Conservation (phyloP, 2,888 invertebrate genomes). For the Nemurella pictetii region DNA sequence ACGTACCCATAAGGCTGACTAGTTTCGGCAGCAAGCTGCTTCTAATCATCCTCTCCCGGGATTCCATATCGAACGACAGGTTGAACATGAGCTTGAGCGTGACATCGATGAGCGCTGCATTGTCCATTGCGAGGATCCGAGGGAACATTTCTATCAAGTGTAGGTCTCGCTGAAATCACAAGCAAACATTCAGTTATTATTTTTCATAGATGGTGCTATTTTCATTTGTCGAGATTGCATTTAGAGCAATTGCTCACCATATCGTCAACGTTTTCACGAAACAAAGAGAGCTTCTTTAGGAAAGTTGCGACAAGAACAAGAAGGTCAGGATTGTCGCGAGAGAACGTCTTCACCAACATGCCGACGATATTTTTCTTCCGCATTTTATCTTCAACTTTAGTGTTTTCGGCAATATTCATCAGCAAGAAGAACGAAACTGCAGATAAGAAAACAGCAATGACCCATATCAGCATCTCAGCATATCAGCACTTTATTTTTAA, state of each 20-base stretch:
- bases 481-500: not conserved
- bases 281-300: constrained; percentile 91
- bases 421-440: constrained; percentile 88
- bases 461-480: not conserved
- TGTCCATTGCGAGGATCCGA: constrained; percentile 70
- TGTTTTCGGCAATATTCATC: constrained; percentile 93
- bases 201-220: not conserved
- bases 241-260: constrained; percentile 62
- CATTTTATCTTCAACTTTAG: constrained; percentile 96
- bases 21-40: constrained; percentile 87
- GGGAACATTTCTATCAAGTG: constrained; percentile 83
- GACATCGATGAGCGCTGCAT: constrained; percentile 73
- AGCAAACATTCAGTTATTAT: constrained; percentile 29
- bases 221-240: not conserved
- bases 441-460: no score
- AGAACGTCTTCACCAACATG: constrained; percentile 83
- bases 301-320: constrained; percentile 90
- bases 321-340: constrained; percentile 87
- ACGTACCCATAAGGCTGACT: constrained; percentile 81
- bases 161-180: constrained; percentile 60
- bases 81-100: constrained; percentile 89
- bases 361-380: constrained; percentile 88
- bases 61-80: constrained; percentile 89
- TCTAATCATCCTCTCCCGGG: constrained; percentile 87
- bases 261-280: constrained; percentile 90